Conservation (phyloP, 2,113 vertebrate species). For the Motacilla tschutschensis region DNA sequence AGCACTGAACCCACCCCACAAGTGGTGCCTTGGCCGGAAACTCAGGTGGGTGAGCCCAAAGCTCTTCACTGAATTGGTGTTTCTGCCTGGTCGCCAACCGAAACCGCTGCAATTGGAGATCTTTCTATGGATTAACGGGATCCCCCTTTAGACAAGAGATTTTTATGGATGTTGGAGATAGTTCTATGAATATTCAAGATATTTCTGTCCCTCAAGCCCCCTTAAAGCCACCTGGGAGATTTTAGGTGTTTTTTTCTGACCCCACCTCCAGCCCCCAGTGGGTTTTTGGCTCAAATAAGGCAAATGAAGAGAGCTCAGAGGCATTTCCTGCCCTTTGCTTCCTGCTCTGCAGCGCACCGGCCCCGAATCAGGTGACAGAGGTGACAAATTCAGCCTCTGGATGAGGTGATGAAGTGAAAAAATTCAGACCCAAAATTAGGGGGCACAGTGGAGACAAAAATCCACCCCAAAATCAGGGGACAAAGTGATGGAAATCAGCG, state of each 20-base stretch:
- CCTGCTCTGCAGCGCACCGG: background rate
- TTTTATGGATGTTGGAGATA: background rate
- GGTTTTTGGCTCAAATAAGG: background rate
- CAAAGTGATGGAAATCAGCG: too few relatives aligned
- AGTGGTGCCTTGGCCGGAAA: too few relatives aligned
- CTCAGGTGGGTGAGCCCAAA: too few relatives aligned
- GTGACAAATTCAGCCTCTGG: background rate
- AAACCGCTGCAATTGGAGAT: too few relatives aligned
- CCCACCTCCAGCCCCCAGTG: background rate
- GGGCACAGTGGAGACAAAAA: background rate
- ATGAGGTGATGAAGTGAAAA: fast-evolving
- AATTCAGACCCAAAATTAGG: background rate
- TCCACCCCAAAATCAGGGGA: too few relatives aligned
- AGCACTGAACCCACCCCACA: too few relatives aligned
- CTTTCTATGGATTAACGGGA: background rate
- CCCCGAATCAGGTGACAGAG: background rate
- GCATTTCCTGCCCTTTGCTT: background rate
- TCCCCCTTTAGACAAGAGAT: too few relatives aligned
- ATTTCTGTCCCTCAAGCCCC: background rate
- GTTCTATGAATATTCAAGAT: background rate
- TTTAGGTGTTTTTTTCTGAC: background rate
- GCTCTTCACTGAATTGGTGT: too few relatives aligned
- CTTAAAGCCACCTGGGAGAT: background rate
- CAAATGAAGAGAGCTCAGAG: background rate
- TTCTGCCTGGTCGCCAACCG: too few relatives aligned